Evolutionary conservation across 2,888 invertebrate species (phyloP).

Genomic region (Petrolisthes manimaculis): DNA sequence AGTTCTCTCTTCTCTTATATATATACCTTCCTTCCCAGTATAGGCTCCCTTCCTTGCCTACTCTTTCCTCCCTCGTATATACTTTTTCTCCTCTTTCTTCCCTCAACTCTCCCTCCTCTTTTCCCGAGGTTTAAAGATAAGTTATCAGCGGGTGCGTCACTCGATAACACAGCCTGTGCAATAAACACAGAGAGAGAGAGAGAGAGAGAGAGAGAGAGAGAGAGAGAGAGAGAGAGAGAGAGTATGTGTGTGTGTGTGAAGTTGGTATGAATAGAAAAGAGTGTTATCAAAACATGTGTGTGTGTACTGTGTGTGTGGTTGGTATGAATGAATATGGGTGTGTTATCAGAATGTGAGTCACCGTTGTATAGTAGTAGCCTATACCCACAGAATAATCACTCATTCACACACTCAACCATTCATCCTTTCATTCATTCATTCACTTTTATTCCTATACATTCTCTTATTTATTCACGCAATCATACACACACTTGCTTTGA

Average conservation of each 20-base stretch:
- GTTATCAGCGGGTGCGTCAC: no score
- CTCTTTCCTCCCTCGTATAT: background rate
- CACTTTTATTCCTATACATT: conserved; percentile 8
- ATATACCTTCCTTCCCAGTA: background rate
- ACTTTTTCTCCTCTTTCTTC: background rate
- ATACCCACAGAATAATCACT: background rate
- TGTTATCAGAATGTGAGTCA: background rate
- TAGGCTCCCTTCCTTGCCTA: background rate
- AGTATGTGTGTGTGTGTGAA: conserved; percentile 25
- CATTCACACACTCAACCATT: background rate
- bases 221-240: conserved; percentile 9
- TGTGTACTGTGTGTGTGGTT: background rate
- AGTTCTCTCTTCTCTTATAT: background rate
- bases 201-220: conserved; percentile 1
- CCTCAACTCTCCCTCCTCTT: background rate
- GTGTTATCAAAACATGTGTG: background rate
- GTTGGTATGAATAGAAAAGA: background rate
- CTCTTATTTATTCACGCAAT: conserved; percentile 32
- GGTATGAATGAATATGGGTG: conserved; percentile 11
- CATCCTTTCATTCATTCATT: background rate
- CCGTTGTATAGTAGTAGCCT: background rate
- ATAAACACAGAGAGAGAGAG: background rate
- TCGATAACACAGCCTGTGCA: background rate
- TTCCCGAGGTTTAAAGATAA: background rate
- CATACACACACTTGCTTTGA: conserved; percentile 17